These are phyloP conservation scores for Neocloeon triangulifer DNA, from an alignment of 1,140 invertebrate genomes.

Conservation along the genomic window DNA sequence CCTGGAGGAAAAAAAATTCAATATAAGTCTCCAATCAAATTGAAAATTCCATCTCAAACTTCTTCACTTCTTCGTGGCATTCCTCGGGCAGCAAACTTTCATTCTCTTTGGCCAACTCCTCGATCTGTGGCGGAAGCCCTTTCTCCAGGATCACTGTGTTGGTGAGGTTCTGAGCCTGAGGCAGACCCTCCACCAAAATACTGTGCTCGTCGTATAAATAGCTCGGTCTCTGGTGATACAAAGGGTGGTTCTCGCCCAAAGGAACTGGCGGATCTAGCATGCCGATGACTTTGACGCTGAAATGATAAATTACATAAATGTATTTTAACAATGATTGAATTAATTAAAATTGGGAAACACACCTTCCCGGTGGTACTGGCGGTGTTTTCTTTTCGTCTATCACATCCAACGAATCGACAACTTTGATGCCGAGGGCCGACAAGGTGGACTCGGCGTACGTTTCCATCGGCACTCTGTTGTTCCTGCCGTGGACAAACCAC, in stretches of 20 bases:
- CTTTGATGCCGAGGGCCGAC: constrained; percentile 21
- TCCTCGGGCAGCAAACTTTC: constrained; percentile 14
- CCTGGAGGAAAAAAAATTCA: constrained; percentile 13
- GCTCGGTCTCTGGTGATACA: constrained; percentile 34
- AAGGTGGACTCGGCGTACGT: constrained; percentile 24
- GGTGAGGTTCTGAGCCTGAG: constrained; percentile 48
- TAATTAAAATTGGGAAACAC: constrained; percentile 10
- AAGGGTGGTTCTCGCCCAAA: constrained; percentile 29
- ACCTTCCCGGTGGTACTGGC: too few relatives aligned
- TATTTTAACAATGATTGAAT: constrained; percentile 3
- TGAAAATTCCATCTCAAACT: constrained; percentile 22
- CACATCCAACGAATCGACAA: constrained; percentile 28
- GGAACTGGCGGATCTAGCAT: constrained; percentile 9
- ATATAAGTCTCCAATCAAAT: neutral
- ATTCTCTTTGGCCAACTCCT: constrained; percentile 15
- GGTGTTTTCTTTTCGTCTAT: constrained; percentile 16
- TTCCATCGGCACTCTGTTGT: constrained; percentile 23
- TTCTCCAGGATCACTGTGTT: constrained; percentile 38
- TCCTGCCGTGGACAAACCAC: constrained; percentile 38
- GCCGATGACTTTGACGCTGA: constrained; percentile 22
- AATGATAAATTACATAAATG: constrained; percentile 10
- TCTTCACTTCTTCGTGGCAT: constrained; percentile 16
- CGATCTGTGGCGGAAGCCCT: constrained; percentile 30
- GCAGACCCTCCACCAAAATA: constrained; percentile 41
- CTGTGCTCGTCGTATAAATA: constrained; percentile 30